phyloP scores from a whole-genome alignment of 2,888 invertebrate genomes.

The Philopedon plagiatum region DNA sequence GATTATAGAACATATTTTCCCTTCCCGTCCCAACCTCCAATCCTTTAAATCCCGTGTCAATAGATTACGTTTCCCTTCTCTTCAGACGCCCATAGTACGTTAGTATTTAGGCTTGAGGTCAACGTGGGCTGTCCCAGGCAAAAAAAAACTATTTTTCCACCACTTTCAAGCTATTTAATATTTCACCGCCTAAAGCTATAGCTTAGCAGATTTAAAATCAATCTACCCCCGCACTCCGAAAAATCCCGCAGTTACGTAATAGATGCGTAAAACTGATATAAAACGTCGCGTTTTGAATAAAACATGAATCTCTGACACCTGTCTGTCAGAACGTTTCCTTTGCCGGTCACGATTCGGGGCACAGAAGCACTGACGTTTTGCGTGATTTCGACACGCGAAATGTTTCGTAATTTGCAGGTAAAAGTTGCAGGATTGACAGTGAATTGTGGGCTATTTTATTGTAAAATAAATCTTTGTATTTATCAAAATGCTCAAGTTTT shows the following conservation, averaged over 20 bases:
- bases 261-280: constrained; percentile 54
- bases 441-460: constrained; percentile 2
- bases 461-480: background rate
- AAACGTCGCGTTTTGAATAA: constrained; percentile 57
- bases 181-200: background rate
- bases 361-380: constrained; percentile 30
- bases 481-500: too few relatives aligned
- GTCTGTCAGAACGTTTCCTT: constrained; percentile 51
- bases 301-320: constrained; percentile 58
- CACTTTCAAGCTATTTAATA: too few relatives aligned
- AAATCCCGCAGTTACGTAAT: constrained; percentile 47
- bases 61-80: too few relatives aligned
- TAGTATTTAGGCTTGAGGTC: too few relatives aligned
- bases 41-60: too few relatives aligned
- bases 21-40: too few relatives aligned
- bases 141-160: too few relatives aligned
- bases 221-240: constrained; percentile 9
- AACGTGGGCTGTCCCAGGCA: too few relatives aligned
- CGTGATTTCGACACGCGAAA: constrained; percentile 38
- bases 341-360: constrained; percentile 33
- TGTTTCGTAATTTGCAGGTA: constrained; percentile 26
- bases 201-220: constrained; percentile 17
- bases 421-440: constrained; percentile 29
- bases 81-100: too few relatives aligned
- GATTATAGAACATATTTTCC: too few relatives aligned